Base-by-base conservation (phyloP, 2,888 invertebrate genomes). In the Tanypteryx hageni region DNA sequence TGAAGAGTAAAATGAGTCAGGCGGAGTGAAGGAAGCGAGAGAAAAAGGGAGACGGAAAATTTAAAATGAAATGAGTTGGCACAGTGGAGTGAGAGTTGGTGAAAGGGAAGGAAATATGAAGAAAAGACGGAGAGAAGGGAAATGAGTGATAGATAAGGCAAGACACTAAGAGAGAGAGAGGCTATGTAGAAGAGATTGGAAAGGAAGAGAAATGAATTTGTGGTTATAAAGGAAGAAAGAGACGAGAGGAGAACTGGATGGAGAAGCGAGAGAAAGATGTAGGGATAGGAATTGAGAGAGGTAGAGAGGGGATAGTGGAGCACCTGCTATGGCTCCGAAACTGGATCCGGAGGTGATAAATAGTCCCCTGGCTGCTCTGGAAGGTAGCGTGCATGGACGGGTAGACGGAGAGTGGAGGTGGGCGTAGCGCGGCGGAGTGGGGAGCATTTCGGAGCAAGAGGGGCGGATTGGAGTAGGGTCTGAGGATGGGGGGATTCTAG, bases 341-440 rank as follows among this genome's bases (percentile, higher is more conserved):
- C 83, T 83, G 83, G 83, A 56, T 83, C 83, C 83, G 83, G 83
- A 56, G 83, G 83, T 83, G 83, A 83, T 83, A 83, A 83, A 83
- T 83, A 83, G 57, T 56, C 83, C 56, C 56, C 57, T 57, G 83
- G 83, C 83, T 83, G 56, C 83, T 83, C 83, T 83, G 56, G 56
- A 83, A 83, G 83, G 83, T 83, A 83, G 57, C 44, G 83, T 83
- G 57, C 44, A 44, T 44, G 44, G 44, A 5, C 44, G 44, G 1
- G 44, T 44, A 44, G 44, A 44, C 3, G 44, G 44, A 44, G 44
- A 44, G 44, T 44, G 44, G 44, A 44, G 44, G 44, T 44, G 44
- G 44, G 44, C 44, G 44, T 1, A 44, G 44, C 5, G 44, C 3
- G 44, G 5, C 44, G 44, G 44, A 44, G 44, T 44, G 44, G 44